Evolutionary conservation across 2,888 invertebrate genomes (phyloP), one percentile per base, ranked within the genome.

Genomic region (Ichneumoninae sp.): DNA sequence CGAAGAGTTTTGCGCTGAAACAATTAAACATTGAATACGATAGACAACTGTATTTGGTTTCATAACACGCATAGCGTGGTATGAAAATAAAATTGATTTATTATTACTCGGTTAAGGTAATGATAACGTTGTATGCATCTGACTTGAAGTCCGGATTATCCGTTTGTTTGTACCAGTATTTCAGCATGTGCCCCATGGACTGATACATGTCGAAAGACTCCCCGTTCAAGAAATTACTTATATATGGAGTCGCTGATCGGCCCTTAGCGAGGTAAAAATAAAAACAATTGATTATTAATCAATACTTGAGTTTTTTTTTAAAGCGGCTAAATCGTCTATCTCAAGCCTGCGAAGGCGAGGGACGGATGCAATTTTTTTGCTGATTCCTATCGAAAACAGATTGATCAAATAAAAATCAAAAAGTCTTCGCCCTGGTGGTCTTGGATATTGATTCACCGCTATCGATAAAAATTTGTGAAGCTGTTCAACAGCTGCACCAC

Each of bases 41-140:
- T 10, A 26, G 13, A 40, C 57, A 5, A 60, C 7, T 6, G 3
- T 19, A 33, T 33, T 10, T 52, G 19, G 19, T 3, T 33, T 8
- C 3, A 36, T 36, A 8, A n/a, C 1, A 70, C 10, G 22, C 19
- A 4, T 19, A 33, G n/a, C 7, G 8, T 4, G 1, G 10, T 66
- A 30, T 30, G 5, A 52, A 36, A 36, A 54, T 2, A 36, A 47
- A 26, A 8, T 10, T 26, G 0, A 52, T 36, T 54, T 33, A 10
- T 44, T 5, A 30, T 70, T 54, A 70, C 70, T 70, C 70, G 33
- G 70, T 70, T 33, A 70, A 10, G 16, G 70, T 52, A n/a, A 70
- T 36, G 8, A 52, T 47, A 10, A 70, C 13, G 36, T 70, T 33
- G 13, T 70, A 70, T 33, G 70, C n/a, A n/a, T 19, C 54, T 33